Evolutionary conservation across 2,797 vertebrate genomes (phyloP), one percentile per base, ranked within the genome.

Genomic region (Chaenodraco wilsoni): DNA sequence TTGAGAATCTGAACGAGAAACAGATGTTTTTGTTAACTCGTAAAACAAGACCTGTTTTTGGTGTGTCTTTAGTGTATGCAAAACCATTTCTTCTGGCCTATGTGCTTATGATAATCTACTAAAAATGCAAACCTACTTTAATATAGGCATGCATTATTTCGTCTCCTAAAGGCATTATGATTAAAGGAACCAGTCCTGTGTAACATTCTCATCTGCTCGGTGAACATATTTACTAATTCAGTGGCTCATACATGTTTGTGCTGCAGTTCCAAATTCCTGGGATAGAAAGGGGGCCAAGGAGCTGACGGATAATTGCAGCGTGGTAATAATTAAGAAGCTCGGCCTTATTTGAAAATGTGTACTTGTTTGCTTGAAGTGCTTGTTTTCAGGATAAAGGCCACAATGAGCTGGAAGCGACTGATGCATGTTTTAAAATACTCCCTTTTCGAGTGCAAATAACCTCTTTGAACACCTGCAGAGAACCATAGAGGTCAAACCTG

Each of bases 81-180:
- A 16, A 46, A 2, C 10, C 57, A 77, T 37, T 74, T 68, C 37
- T 45, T 60, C 17, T 72, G 41, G 46, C 7, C 17, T 23, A 9
- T 60, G 14, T 70, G 65, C 62, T 68, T 37, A 56, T 56, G 19
- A 59, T 40, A 57, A n/a, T 41, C 8, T 55, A 11, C 40, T 33
- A 40, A 67, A 79, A 59, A 55, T 49, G 27, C 17, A 65, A 70
- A 76, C 49, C 43, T 46, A 19, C 49, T 40, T 40, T 13, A 73
- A 55, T 12, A 80, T 54, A 16, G 61, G 49, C 73, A 13, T 50
- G 19, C 71, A 64, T 60, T 58, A 82, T 78, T 2, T 50, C 1
- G 60, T 59, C 49, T 77, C 73, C 68, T 70, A 5, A 45, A 64
- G 59, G 64, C 76, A 63, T 37, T 27, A 48, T 71, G 45, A 74